Evolutionary conservation across 1,140 invertebrate species (phyloP), one percentile per base, ranked within the genome.

Genomic region (Caenorhabditis inopinata): DNA sequence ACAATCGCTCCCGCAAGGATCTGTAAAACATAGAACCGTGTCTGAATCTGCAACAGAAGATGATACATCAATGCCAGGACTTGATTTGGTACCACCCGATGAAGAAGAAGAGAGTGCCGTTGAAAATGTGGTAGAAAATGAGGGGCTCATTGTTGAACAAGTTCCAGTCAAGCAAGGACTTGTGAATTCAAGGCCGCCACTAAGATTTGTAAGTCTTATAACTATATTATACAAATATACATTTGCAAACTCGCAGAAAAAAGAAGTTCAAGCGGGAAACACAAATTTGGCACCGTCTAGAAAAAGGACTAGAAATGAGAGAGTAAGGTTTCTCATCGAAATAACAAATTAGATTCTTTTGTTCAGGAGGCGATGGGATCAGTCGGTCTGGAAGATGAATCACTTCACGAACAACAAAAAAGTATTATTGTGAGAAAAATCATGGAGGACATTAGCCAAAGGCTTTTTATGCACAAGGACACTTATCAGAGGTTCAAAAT

Each of bases 331-430:
- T 21, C 2, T 32, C 2, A 58, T 16, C 5, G n/a, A 58, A 32
- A 16, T 7, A 58, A 58, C 23, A 4, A 16, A 32, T 25, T 51
- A n/a, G n/a, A n/a, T 42, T 14, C 38, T 42, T 42, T 42, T 42
- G 38, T 68, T 38, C n/a, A 68, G 58, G 58, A 68, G 38, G 32
- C 58, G 1, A 68, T 68, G 58, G 58, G 58, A 21, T n/a, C 32
- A 0, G 32, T 68, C 2, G 58, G 58, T 4, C 58, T 68, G 11
- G 32, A 68, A 38, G 58, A 68, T 29, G n/a, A 68, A 7, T 18
- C 11, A 42, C 25, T 32, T 38, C 32, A 42, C 2, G 58, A 68
- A 9, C 35, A 21, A 9, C 58, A 68, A 11, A 68, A 68, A 68
- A 18, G 38, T 2, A 68, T 21, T 16, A 29, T 68, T 1, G 38